Percentiles rank a stretch among this genome's conserved stretches.
phyloP scores from a whole-genome alignment of 2,888 invertebrate species.

The Agrotis segetum region DNA sequence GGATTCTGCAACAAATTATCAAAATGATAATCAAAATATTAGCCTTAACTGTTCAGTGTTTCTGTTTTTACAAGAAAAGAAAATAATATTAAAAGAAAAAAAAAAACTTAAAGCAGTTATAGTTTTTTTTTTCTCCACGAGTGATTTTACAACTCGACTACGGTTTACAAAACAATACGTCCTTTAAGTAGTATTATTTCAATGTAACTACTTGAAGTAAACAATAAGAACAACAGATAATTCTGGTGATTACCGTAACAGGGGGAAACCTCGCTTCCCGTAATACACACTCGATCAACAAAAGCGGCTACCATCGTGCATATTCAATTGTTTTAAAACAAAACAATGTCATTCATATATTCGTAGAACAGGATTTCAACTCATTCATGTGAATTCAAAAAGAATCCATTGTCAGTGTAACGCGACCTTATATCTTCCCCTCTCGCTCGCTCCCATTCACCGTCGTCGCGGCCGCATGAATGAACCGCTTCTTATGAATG shows the following conservation, averaged over 20 bases:
- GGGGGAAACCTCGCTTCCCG: conserved; percentile 66
- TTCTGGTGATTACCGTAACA: conserved; percentile 66
- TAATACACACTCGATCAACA: conserved; percentile 74
- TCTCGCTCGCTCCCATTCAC: conserved; percentile 90
- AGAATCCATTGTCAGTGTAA: conserved; percentile 86
- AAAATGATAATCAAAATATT: neutral
- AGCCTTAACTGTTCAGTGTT: neutral
- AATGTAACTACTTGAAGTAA: conserved; percentile 45
- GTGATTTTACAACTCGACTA: conserved; percentile 29
- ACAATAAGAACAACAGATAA: conserved; percentile 58
- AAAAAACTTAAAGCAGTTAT: too few relatives aligned
- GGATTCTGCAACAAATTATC: neutral
- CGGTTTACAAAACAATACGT: conserved; percentile 27
- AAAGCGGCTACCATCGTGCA: conserved; percentile 71
- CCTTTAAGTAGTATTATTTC: conserved; percentile 37
- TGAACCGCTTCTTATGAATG: conserved; percentile 91
- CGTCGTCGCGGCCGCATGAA: conserved; percentile 85
- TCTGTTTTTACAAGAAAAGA: neutral
- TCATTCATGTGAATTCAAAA: conserved; percentile 79
- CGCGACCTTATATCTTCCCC: conserved; percentile 82
- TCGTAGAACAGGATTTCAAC: conserved; percentile 84
- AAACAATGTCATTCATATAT: conserved; percentile 81
- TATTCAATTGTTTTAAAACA: conserved; percentile 84
- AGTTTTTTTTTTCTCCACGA: conserved; percentile 4
- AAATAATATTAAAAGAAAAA: too few relatives aligned